Conservation (phyloP, 2,113 vertebrate species). For the Rhadina sibilatrix region DNA sequence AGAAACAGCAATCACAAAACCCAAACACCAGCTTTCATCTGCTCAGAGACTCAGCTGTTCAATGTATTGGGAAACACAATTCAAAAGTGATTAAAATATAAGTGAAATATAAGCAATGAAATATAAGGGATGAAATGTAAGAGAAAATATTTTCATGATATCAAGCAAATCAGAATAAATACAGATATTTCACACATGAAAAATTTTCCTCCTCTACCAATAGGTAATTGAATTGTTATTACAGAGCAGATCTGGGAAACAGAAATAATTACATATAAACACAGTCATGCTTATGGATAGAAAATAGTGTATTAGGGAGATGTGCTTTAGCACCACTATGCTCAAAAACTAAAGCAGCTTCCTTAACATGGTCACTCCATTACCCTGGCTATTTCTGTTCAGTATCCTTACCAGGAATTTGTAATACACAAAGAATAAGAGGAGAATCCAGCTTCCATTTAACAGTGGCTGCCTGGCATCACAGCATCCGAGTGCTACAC, state of each 20-base stretch:
- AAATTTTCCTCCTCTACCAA: neutral
- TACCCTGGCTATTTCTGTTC: neutral
- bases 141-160: neutral
- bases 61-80: neutral
- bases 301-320: neutral
- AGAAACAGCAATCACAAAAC: neutral
- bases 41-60: neutral
- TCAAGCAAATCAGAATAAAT: neutral
- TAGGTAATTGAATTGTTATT: neutral
- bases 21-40: neutral
- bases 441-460: neutral
- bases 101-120: neutral
- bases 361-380: neutral
- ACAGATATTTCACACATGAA: neutral
- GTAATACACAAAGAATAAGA: neutral
- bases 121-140: neutral
- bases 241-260: neutral
- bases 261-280: neutral
- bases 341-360: neutral
- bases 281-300: neutral
- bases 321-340: neutral
- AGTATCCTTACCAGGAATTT: neutral
- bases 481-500: fast-evolving
- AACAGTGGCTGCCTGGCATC: neutral
- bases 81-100: neutral